Percentiles rank a stretch among this genome's conserved stretches.
Conservation (phyloP, 2,888 invertebrate species). For the Spisula subtruncata region DNA sequence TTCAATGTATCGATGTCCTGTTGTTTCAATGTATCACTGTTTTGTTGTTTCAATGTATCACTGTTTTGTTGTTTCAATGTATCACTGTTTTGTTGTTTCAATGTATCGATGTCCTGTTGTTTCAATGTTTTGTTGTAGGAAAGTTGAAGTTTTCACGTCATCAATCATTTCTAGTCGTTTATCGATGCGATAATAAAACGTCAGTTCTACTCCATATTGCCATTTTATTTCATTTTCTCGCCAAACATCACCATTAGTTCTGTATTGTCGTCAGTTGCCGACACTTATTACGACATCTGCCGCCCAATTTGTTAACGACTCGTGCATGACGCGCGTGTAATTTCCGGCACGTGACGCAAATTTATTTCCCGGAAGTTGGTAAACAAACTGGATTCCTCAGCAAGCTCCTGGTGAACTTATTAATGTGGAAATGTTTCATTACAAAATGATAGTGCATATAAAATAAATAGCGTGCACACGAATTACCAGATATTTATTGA, state of each 20-base stretch:
- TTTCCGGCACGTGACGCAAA: slow-evolving; percentile 37
- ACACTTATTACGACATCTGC: slow-evolving; percentile 49
- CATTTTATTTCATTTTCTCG: slow-evolving; percentile 30
- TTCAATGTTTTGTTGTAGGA: neutral
- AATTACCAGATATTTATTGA: neutral
- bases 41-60: too few relatives aligned
- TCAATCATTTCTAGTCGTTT: neutral
- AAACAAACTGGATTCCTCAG: slow-evolving; percentile 38
- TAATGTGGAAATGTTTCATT: neutral
- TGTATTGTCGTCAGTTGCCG: slow-evolving; percentile 10
- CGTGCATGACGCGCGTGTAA: slow-evolving; percentile 36
- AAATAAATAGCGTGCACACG: neutral
- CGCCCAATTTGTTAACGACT: slow-evolving; percentile 49
- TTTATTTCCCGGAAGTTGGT: slow-evolving; percentile 32
- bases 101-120: too few relatives aligned
- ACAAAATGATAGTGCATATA: neutral
- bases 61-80: too few relatives aligned
- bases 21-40: too few relatives aligned
- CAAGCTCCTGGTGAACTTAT: neutral
- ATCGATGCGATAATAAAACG: slow-evolving; percentile 27
- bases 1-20: too few relatives aligned
- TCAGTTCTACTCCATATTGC: slow-evolving; percentile 18
- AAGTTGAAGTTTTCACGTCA: neutral
- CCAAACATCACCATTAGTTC: slow-evolving; percentile 30
- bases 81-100: too few relatives aligned